Base-by-base conservation (phyloP, 2,113 vertebrate species). In the Xerus inauris region DNA sequence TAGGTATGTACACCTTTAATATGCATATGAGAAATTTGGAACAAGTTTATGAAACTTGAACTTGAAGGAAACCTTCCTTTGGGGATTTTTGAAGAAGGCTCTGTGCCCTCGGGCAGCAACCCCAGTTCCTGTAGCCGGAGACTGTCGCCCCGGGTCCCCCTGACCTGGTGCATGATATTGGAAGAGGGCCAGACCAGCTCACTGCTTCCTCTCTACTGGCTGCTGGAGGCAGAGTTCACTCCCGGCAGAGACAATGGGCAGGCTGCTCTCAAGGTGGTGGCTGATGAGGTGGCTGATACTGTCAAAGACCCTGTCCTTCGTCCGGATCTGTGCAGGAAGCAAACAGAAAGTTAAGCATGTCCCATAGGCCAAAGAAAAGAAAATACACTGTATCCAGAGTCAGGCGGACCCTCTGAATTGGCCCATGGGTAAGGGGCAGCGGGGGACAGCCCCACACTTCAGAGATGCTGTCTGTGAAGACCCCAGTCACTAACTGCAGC, bases 211-310 rank as follows among this genome's bases (percentile, higher is more conserved):
- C 94, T 99, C 99, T 73, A 99, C 99, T 0, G 99, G 99, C 98
- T 99, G 99, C 97, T 99, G 99, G 96, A 99, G 99, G 97, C 99
- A 99, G 95, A 99, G 99, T 99, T 99, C 99, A 72, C 99, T 99
- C 96, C 99, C 99, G 1, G 99, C 99, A 22, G 99, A 99, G 93
- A 99, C 98, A 84, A 99, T 99, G 28, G 99, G 99, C 98, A 99
- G 99, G 97, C 98, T 99, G 98, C 99, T 99, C 98, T 99, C 99
- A 87, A 99, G 99, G 92, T 99, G 99, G 98, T 99, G 99, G 97
- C 99, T 99, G 98, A 99, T 99, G 96, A 99, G 99, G 97, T 99
- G 99, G 97, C 99, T 99, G 98, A 99, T 99, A 98, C 99, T 99
- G 98, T 99, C 99, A 96, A 99, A 99, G 95, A 99, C 97, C 97